Conservation (phyloP, 1,140 invertebrate genomes). For the Aphelenchoides besseyi region DNA sequence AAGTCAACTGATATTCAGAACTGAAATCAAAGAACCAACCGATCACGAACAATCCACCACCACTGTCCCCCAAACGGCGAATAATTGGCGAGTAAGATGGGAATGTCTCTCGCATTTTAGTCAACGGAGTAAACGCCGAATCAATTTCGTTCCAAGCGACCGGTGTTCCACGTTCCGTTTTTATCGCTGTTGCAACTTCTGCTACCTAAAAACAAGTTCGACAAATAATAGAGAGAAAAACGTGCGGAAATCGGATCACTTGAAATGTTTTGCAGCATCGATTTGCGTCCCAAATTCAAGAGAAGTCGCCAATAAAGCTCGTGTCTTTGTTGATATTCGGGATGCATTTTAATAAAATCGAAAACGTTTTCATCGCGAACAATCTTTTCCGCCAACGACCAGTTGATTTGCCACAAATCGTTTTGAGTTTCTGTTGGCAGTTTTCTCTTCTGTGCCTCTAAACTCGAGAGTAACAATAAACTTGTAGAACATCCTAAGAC, state of each 20-base stretch:
- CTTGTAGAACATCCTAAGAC: not conserved
- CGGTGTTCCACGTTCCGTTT: not conserved
- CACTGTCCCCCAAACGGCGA: constrained; percentile 42
- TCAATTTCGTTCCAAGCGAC: not conserved
- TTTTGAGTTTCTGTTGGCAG: not conserved
- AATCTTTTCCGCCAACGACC: constrained; percentile 34
- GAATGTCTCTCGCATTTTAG: constrained; percentile 7
- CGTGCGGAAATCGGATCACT: too few relatives aligned
- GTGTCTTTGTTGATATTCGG: not conserved
- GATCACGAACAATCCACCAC: constrained; percentile 44
- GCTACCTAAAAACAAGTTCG: constrained; percentile 5
- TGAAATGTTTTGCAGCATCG: too few relatives aligned
- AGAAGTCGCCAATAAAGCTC: constrained; percentile 6
- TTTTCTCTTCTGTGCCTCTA: not conserved
- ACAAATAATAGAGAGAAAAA: too few relatives aligned
- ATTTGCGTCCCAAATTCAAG: too few relatives aligned
- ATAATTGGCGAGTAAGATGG: constrained; percentile 13
- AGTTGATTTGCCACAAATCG: constrained; percentile 39
- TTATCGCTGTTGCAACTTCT: not conserved
- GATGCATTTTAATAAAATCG: constrained; percentile 15
- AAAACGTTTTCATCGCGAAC: constrained; percentile 45
- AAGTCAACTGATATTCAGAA: not conserved
- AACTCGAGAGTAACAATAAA: not conserved
- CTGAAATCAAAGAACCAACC: constrained; percentile 17
- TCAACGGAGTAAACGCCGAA: not conserved